Conservation (phyloP, 2,888 invertebrate genomes). For the Drosophila atripex region DNA sequence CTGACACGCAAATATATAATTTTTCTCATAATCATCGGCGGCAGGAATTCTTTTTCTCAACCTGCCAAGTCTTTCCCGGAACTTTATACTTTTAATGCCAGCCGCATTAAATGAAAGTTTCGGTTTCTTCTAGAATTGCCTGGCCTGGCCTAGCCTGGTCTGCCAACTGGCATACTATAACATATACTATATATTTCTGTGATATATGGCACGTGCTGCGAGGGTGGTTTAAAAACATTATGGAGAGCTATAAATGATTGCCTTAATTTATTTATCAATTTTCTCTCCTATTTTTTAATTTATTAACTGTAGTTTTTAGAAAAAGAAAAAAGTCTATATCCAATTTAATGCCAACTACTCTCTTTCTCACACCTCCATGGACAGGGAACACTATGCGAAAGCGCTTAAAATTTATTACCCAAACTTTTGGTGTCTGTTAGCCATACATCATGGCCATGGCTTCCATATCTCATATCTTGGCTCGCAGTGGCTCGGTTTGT, state of each 20-base stretch:
- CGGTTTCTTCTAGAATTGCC: slow-evolving; percentile 47
- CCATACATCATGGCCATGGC: slow-evolving; percentile 59
- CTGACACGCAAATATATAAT: slow-evolving; percentile 78
- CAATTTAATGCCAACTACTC: slow-evolving; percentile 10
- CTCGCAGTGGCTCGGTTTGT: slow-evolving; percentile 22
- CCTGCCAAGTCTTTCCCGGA: slow-evolving; percentile 35
- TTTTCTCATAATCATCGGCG: slow-evolving; percentile 73
- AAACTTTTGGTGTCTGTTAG: slow-evolving; percentile 71
- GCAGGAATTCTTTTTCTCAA: slow-evolving; percentile 37
- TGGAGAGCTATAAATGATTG: not conserved
- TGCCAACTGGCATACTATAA: slow-evolving; percentile 15
- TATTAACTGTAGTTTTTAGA: not conserved
- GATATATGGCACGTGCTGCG: slow-evolving; percentile 69
- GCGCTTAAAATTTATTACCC: slow-evolving; percentile 77
- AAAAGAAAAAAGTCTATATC: not conserved
- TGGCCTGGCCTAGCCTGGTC: slow-evolving; percentile 46
- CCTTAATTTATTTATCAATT: not conserved
- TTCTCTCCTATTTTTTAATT: not conserved
- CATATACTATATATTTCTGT: slow-evolving; percentile 31
- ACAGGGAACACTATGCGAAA: slow-evolving; percentile 55
- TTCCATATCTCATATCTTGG: slow-evolving; percentile 52
- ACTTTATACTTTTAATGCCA: slow-evolving; percentile 74
- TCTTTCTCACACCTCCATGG: slow-evolving; percentile 14
- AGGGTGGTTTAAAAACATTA: slow-evolving; percentile 60
- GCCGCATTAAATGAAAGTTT: slow-evolving; percentile 69